These are phyloP conservation scores for Nomada flava DNA, from an alignment of 2,888 invertebrate species.

Conservation along the genomic window DNA sequence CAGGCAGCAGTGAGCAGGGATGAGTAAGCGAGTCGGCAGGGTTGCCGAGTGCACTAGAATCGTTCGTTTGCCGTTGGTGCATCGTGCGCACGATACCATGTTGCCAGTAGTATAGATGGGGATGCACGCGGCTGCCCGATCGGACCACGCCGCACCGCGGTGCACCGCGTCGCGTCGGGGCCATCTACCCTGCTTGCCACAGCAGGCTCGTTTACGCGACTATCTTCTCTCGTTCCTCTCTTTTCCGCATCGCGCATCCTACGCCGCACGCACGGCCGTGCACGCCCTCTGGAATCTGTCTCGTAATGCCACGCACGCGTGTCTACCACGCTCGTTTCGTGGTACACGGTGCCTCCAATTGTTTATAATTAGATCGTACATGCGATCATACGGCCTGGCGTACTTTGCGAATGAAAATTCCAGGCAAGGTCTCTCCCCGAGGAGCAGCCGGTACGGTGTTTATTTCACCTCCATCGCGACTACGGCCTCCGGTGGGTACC, in stretches of 20 bases:
- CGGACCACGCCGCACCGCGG: slow-evolving; percentile 32
- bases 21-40: slow-evolving; percentile 70
- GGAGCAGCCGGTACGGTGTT: slow-evolving; percentile 14
- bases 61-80: slow-evolving; percentile 55
- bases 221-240: slow-evolving; percentile 11
- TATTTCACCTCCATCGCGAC: slow-evolving; percentile 26
- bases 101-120: slow-evolving; percentile 68
- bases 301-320: slow-evolving; percentile 34
- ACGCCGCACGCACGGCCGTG: slow-evolving; percentile 11
- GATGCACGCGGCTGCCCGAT: slow-evolving; percentile 60
- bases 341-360: slow-evolving; percentile 29
- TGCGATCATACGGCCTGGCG: slow-evolving; percentile 28
- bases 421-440: slow-evolving; percentile 58
- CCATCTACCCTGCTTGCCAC: slow-evolving; percentile 54
- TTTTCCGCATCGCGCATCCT: slow-evolving; percentile 8
- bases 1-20: slow-evolving; percentile 60
- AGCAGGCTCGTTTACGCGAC: slow-evolving; percentile 42
- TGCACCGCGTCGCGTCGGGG: not conserved
- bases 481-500: not conserved
- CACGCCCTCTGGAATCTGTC: slow-evolving; percentile 35
- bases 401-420: slow-evolving; percentile 55
- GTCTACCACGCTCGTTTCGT: slow-evolving; percentile 32
- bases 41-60: slow-evolving; percentile 72
- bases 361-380: slow-evolving; percentile 55
- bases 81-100: slow-evolving; percentile 68